Conservation (phyloP, 37 sponge, comb jelly and placozoan genomes). For the Petrosia ficiformis region DNA sequence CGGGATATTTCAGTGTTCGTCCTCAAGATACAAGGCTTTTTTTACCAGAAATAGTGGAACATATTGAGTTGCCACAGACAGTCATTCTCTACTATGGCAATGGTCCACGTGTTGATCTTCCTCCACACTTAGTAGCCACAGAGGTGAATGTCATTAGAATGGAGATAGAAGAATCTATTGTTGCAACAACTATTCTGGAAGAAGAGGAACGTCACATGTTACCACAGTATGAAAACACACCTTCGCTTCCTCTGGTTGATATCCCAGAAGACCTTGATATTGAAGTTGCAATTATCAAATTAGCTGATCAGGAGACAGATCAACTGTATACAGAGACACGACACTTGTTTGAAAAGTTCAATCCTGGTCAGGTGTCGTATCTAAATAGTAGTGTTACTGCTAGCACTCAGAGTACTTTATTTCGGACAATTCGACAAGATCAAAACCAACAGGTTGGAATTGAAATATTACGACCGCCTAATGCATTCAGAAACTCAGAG, state of each 20-base stretch:
- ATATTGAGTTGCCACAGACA: conserved; percentile 30
- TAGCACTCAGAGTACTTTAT: neutral
- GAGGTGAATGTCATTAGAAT: conserved; percentile 27
- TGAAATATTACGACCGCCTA: neutral
- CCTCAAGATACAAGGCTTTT: conserved; percentile 54
- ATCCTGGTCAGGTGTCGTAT: conserved; percentile 4
- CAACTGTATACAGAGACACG: conserved; percentile 20
- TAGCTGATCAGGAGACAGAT: conserved; percentile 6
- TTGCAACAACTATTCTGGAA: conserved; percentile 37
- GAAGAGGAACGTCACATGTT: neutral
- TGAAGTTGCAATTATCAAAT: conserved; percentile 11
- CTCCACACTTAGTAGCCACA: conserved; percentile 11
- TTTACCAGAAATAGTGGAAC: conserved; percentile 54
- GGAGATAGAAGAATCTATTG: conserved; percentile 26
- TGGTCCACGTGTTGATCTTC: conserved; percentile 11
- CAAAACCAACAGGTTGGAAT: neutral
- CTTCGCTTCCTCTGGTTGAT: conserved; percentile 16
- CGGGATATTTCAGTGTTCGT: conserved; percentile 52
- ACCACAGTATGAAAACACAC: neutral
- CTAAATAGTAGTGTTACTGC: conserved; percentile 2
- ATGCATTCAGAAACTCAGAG: neutral
- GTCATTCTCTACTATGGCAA: conserved; percentile 37
- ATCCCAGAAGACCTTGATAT: conserved; percentile 55
- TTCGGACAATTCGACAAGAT: neutral
- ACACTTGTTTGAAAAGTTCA: conserved; percentile 9